These are phyloP conservation scores for Kryphioiulus occultus DNA, from an alignment of 2,888 invertebrate genomes.

Conservation along the genomic window DNA sequence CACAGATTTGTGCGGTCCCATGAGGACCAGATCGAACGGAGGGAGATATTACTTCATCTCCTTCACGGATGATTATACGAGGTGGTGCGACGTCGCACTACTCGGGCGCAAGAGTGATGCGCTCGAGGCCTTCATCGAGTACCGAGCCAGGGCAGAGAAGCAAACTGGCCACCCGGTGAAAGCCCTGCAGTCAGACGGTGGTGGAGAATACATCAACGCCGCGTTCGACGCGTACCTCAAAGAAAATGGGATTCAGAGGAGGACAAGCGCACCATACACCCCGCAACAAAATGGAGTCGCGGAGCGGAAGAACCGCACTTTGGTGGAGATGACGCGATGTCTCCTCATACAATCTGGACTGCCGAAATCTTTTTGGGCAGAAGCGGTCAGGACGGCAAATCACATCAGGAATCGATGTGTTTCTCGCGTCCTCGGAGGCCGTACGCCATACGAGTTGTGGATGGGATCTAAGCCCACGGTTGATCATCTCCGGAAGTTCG, in stretches of 20 bases:
- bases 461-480: constrained; percentile 18
- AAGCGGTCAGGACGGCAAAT: constrained; percentile 51
- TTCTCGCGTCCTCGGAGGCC: not conserved
- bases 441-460: constrained; percentile 42
- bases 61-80: not conserved
- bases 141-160: not conserved
- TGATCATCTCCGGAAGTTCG: not conserved
- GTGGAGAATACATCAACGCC: not conserved
- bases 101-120: not conserved
- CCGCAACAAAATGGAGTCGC: constrained; percentile 53
- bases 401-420: constrained; percentile 50
- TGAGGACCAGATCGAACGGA: not conserved
- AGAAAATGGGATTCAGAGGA: not conserved
- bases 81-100: not conserved
- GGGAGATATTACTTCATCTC: not conserved
- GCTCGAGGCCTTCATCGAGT: not conserved
- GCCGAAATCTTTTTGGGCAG: constrained; percentile 53
- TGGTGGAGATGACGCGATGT: constrained; percentile 51
- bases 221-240: not conserved
- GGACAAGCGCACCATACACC: constrained; percentile 44
- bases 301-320: constrained; percentile 52
- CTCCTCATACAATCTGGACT: constrained; percentile 50
- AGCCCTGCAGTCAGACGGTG: not conserved
- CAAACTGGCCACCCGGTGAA: not conserved
- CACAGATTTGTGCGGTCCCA: not conserved